Evolutionary conservation across 1,140 invertebrate genomes (phyloP), one percentile per base, ranked within the genome.

Genomic region (Heliconius congener): DNA sequence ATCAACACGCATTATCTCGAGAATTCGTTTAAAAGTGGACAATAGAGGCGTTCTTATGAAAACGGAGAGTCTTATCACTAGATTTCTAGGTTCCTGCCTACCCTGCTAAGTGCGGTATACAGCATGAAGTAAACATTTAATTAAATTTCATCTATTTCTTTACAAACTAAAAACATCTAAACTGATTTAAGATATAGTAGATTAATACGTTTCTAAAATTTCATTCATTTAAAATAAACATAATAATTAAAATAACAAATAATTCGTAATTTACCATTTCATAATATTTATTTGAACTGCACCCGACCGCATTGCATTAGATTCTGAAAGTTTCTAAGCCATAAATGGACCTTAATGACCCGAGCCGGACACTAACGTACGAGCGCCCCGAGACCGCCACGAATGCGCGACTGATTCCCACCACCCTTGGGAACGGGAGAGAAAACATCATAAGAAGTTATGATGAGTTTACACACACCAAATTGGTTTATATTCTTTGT

Each of bases 261-360:
- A 2, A 27, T 27, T 66, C 60, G 18, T 66, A 66, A 66, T 30
- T 18, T 30, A 13, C 23, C 23, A 27, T 66, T 66, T 18, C 60
- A 66, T 66, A 16, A 66, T 66, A 66, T 66, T 27, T 66, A 30
- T 30, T 30, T 66, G 60, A 66, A 66, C 60, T 66, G 27, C 23
- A 66, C 13, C 27, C 27, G 3, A 27, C 27, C 74, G 55, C 74
- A 71, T 76, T 76, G 74, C 74, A 76, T 76, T 76, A 73, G 66
- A 46, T 73, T 78, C 52, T 66, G 39, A 57, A 80, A 80, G 74
- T 80, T 80, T 73, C 71, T 76, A 60, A n/a, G 78, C 83, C 83
- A 81, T 85, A 86, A 88, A 90, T 90, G 85, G 85, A 76, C 81
- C 83, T 82, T 90, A 90, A 90, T 90, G 88, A 89, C 85, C 82